Percentiles rank a stretch among this genome's conserved stretches.
phyloP scores from a whole-genome alignment of 2,888 invertebrate species.

The Andrena fulva region DNA sequence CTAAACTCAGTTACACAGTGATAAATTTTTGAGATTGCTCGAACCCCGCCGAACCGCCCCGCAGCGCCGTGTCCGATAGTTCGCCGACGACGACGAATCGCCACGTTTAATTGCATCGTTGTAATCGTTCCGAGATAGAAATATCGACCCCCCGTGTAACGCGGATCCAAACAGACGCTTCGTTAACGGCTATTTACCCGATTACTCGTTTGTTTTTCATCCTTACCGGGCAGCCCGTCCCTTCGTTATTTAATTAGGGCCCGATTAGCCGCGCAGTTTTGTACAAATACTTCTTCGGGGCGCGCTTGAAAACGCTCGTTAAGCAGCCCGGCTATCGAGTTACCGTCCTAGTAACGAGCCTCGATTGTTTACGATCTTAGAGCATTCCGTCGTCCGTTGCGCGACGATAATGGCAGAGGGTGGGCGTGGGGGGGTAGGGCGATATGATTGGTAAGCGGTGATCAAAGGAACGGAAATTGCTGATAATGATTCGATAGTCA shows the following conservation, averaged over 20 bases:
- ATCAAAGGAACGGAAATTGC: not conserved
- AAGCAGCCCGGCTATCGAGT: constrained; percentile 65
- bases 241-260: constrained; percentile 71
- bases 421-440: not conserved
- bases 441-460: constrained; percentile 8
- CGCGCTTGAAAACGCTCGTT: constrained; percentile 70
- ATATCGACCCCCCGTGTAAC: constrained; percentile 37
- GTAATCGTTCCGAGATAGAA: constrained; percentile 37
- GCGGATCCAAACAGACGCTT: constrained; percentile 55
- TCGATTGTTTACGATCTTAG: constrained; percentile 70
- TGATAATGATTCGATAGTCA: not conserved
- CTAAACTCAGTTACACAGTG: not conserved
- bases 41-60: not conserved
- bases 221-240: constrained; percentile 32
- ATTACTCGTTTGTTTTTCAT: constrained; percentile 67
- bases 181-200: constrained; percentile 66
- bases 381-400: constrained; percentile 41
- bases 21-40: not conserved
- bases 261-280: constrained; percentile 71
- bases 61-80: not conserved
- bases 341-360: constrained; percentile 68
- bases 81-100: not conserved
- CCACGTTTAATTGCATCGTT: constrained; percentile 7
- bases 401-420: constrained; percentile 18
- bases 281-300: constrained; percentile 69